Conservation (phyloP, 2,113 vertebrate species). For the Scomber japonicus region DNA sequence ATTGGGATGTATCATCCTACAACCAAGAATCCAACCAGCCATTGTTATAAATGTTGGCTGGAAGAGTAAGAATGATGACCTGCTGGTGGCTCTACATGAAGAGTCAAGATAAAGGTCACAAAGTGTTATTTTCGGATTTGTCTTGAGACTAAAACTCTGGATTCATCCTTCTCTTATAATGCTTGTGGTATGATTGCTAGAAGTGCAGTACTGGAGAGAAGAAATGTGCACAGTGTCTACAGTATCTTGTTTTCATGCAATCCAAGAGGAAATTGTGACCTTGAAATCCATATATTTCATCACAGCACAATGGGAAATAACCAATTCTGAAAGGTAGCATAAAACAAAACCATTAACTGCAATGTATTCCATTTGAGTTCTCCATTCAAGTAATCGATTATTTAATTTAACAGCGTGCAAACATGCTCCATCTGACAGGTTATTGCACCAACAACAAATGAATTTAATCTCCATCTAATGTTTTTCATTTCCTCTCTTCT, state of each 20-base stretch:
- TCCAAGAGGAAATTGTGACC: conserved; percentile 7
- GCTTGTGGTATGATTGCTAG: not conserved
- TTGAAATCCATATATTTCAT: conserved; percentile 27
- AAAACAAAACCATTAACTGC: conserved; percentile 18
- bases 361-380: conserved; percentile 32
- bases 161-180: not conserved
- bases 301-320: not conserved
- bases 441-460: conserved; percentile 42
- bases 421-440: conserved; percentile 17
- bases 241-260: not conserved
- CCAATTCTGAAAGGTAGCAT: not conserved
- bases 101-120: no score
- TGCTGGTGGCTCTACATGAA: no score
- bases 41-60: no score
- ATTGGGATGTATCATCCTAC: no score
- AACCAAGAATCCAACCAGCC: no score
- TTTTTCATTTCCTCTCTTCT: conserved; percentile 41
- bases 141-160: no score
- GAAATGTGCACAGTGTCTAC: not conserved
- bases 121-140: no score
- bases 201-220: not conserved
- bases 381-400: conserved; percentile 51
- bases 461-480: conserved; percentile 45
- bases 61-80: no score
- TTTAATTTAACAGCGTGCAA: conserved; percentile 35